Conservation (phyloP, 2,113 vertebrate species). For the Myiagra hebetior region DNA sequence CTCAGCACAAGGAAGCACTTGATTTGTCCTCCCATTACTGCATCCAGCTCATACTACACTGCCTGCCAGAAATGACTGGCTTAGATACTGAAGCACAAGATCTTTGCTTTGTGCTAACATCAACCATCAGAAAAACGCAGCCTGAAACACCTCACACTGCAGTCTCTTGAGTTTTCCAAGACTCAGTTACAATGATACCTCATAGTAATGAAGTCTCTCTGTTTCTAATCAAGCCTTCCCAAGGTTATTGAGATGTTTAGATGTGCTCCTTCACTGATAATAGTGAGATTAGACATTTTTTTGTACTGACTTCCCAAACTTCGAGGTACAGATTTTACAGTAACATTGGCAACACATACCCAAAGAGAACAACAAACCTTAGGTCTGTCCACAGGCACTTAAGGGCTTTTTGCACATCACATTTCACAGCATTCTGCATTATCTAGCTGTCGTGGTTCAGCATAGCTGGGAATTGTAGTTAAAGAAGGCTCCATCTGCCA, state of each 20-base stretch:
- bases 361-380: not conserved
- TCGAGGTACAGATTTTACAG: not conserved
- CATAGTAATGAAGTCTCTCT: not conserved
- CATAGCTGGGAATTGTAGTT: no score
- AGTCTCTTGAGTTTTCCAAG: not conserved
- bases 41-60: not conserved
- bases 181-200: not conserved
- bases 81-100: not conserved
- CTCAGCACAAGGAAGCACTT: not conserved
- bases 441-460: no score
- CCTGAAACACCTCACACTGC: not conserved
- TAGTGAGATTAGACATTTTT: not conserved
- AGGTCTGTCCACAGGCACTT: not conserved
- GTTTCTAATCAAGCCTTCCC: not conserved
- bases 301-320: not conserved
- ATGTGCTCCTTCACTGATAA: not conserved
- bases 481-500: no score
- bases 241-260: not conserved
- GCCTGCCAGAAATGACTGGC: not conserved
- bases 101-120: not conserved
- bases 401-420: not conserved
- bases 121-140: not conserved
- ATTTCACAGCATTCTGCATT: not conserved
- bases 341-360: accelerated
- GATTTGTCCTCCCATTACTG: not conserved